phyloP scores from a whole-genome alignment of 1,140 invertebrate genomes.

The Sminthurinus signatus region DNA sequence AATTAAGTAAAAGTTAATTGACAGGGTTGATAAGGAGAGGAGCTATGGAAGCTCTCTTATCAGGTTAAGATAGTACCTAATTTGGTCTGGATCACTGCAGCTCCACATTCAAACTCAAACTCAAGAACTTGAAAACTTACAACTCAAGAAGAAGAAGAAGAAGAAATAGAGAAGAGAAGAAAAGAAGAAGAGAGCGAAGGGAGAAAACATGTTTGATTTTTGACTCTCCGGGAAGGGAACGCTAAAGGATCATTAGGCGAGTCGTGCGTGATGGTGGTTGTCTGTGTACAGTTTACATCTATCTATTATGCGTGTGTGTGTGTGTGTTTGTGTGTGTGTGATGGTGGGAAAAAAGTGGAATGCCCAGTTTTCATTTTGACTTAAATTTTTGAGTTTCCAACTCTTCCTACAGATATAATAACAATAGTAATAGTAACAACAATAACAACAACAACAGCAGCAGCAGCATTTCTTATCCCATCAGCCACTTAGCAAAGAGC shows the following conservation, averaged over 20 bases:
- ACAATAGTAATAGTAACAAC: too few relatives aligned
- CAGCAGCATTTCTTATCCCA: constrained; percentile 8
- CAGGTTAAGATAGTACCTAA: too few relatives aligned
- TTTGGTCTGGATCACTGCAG: too few relatives aligned
- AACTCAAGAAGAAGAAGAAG: too few relatives aligned
- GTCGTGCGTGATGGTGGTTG: constrained; percentile 4
- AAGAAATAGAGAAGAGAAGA: too few relatives aligned
- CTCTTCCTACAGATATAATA: too few relatives aligned
- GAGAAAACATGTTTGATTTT: constrained; percentile 1
- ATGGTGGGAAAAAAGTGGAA: constrained; percentile 3
- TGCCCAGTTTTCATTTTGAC: constrained; percentile 14
- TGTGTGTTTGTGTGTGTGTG: constrained; percentile 3
- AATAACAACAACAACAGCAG: too few relatives aligned
- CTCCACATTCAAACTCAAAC: too few relatives aligned
- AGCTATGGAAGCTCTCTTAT: not conserved
- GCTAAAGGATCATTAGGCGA: constrained; percentile 10
- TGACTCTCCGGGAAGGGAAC: not conserved
- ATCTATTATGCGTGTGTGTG: not conserved
- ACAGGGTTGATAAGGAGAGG: constrained; percentile 4
- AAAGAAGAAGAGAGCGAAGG: too few relatives aligned
- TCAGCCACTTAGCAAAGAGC: constrained; percentile 10
- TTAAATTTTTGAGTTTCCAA: constrained; percentile 10
- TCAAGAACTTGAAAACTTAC: too few relatives aligned
- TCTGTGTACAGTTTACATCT: not conserved
- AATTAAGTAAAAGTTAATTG: constrained; percentile 12